These are phyloP conservation scores for Numenius phaeopus DNA, from an alignment of 2,797 vertebrate genomes.

Conservation along the genomic window DNA sequence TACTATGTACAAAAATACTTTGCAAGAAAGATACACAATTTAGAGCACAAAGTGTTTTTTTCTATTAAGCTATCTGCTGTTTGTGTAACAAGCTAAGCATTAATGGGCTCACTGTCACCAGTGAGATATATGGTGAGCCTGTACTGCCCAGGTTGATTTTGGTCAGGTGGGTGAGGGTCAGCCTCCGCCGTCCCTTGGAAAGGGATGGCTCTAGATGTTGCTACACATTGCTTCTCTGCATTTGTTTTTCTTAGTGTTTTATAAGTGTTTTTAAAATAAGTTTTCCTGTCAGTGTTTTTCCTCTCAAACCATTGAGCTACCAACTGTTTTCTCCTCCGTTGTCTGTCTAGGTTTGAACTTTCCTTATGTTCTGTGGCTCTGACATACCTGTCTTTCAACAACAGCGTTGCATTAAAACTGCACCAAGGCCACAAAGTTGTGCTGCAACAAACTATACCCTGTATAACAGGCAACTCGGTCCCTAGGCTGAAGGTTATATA, in stretches of 20 bases:
- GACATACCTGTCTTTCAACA: background rate
- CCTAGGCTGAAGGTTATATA: background rate
- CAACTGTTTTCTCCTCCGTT: background rate
- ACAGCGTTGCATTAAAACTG: background rate
- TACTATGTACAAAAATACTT: background rate
- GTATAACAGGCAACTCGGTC: background rate
- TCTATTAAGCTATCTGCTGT: background rate
- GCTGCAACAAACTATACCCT: background rate
- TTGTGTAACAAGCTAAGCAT: background rate
- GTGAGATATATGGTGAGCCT: background rate
- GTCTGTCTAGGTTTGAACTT: background rate
- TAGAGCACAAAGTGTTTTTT: background rate
- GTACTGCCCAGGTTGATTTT: background rate
- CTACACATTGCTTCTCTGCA: background rate
- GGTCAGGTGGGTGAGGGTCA: background rate
- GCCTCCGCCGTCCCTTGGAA: accelerated
- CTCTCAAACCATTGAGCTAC: background rate
- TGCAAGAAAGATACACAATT: background rate
- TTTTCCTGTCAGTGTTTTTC: background rate
- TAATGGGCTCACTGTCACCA: background rate
- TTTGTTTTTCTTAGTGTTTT: background rate
- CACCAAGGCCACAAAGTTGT: background rate
- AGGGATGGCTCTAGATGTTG: background rate
- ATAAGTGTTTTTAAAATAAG: background rate
- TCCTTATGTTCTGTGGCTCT: background rate